Base-by-base conservation (phyloP, 2,888 invertebrate species). In the Druceiella hillmani region DNA sequence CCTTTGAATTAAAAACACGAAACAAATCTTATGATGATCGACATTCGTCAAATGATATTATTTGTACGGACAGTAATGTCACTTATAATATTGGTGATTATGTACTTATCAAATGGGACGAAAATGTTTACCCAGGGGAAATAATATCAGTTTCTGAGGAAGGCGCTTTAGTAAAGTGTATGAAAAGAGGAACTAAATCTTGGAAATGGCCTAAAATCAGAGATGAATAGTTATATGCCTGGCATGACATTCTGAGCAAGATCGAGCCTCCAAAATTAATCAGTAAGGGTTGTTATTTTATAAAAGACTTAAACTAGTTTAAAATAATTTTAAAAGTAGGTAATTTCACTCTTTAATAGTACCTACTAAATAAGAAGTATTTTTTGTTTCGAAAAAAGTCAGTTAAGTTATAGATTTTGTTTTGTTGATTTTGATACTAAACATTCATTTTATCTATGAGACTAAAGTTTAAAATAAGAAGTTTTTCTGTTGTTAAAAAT, bases 171-270 rank as follows among this genome's bases (percentile, higher is more conserved):
- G 48, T 51, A 9, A 38, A 42, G 27, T 46, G 43, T 15, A 48
- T 48, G 47, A 48, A 43, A 16, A 40, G 22, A 34, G 45, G 41
- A 15, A 4, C 27, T 6, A 41, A 41, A 26, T 45, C 27, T 32
- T 48, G 46, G 48, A 33, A 26, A 32, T 48, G 46, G 48, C 46
- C 48, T 13, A 28, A 10, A 14, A 38, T 45, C 11, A 44, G 36
- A 35, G 43, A 46, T 30, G 45, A 45, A 20, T 38, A 47, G 33
- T 39, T 48, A 12, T 47, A 44, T 41, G 26, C 17, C 16, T 48
- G 46, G 46, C 32, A 43, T 24, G 39, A 45, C 16, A 30, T 50
- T 31, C 13, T 50, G 17, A 28, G 41, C 33, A 48, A 40, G 35
- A 50, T 50, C 10, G 26, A 46, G 12, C 26, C 36, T 2, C 43